phyloP scores from a whole-genome alignment of 2,797 vertebrate genomes.

The Calcarius lapponicus region DNA sequence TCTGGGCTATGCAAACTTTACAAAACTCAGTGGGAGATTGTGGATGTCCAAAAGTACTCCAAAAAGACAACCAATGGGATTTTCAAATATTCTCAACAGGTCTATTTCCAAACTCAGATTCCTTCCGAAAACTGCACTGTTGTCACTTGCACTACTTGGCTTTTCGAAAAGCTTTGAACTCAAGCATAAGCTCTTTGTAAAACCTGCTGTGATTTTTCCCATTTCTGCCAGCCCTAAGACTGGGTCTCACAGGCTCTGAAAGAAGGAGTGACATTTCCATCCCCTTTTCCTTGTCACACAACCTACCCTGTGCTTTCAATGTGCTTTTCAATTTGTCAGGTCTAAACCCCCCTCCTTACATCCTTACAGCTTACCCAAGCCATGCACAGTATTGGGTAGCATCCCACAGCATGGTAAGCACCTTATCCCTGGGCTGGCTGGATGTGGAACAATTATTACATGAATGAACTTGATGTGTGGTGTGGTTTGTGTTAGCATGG shows the following conservation, averaged over 20 bases:
- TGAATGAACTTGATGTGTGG: background rate
- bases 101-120: background rate
- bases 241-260: background rate
- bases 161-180: background rate
- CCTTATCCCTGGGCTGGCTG: background rate
- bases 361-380: background rate
- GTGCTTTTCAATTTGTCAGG: background rate
- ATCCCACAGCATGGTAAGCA: background rate
- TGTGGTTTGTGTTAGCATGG: background rate
- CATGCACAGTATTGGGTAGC: background rate
- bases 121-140: background rate
- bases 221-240: background rate
- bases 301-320: background rate
- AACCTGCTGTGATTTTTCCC: fast-evolving
- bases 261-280: background rate
- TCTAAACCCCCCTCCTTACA: background rate
- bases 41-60: background rate
- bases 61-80: background rate
- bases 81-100: background rate
- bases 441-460: background rate
- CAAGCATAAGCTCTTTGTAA: background rate
- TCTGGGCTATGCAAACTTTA: background rate
- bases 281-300: background rate
- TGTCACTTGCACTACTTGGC: background rate
- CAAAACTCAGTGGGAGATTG: background rate